phyloP scores from a whole-genome alignment of 2,888 invertebrate genomes.

The Kryphioiulus occultus region DNA sequence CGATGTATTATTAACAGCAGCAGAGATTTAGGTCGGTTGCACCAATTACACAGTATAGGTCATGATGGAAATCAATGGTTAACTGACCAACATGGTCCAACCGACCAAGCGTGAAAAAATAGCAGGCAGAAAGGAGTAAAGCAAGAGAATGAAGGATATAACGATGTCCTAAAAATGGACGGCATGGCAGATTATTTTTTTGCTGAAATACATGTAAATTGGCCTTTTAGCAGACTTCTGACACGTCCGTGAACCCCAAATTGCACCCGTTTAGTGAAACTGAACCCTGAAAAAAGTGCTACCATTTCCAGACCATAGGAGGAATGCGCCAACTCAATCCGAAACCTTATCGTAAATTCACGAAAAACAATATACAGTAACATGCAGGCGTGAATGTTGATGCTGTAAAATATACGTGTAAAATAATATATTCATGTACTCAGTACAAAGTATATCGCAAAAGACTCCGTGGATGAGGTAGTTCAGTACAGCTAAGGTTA shows the following conservation, averaged over 20 bases:
- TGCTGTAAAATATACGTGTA: not conserved
- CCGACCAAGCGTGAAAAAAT: not conserved
- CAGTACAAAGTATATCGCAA: not conserved
- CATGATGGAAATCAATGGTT: not conserved
- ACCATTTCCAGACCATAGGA: not conserved
- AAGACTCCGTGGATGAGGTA: not conserved
- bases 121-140: not conserved
- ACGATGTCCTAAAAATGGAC: not conserved
- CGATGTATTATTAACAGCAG: slow-evolving; percentile 15
- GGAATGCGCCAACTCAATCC: not conserved
- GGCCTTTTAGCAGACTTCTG: not conserved
- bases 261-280: not conserved
- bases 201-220: not conserved
- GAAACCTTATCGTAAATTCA: not conserved
- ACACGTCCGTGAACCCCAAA: not conserved
- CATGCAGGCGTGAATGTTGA: not conserved
- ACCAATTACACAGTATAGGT: not conserved
- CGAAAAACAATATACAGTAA: not conserved
- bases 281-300: not conserved
- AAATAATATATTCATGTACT: not conserved
- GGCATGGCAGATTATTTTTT: too few species aligned
- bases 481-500: not conserved
- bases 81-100: not conserved
- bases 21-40: not conserved
- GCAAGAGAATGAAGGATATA: not conserved